Conservation (phyloP, 2,113 vertebrate species). For the Dromiciops gliroides region DNA sequence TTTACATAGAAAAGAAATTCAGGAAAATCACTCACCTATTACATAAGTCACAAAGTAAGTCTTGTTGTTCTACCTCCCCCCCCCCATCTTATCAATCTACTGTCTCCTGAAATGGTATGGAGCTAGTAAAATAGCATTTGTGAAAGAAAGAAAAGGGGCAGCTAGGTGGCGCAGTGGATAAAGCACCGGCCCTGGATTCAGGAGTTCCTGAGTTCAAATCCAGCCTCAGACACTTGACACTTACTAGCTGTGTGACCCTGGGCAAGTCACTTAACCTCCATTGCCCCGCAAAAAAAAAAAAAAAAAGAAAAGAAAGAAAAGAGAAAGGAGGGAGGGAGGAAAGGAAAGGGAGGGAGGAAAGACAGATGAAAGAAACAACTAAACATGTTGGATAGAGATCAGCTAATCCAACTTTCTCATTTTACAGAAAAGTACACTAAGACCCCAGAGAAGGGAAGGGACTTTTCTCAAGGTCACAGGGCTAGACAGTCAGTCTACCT, state of each 20-base stretch:
- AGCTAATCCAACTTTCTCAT: background rate
- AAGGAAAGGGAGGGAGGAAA: no score
- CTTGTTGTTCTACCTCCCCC: no score
- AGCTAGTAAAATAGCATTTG: background rate
- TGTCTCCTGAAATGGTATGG: background rate
- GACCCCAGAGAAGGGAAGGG: background rate
- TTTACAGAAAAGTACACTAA: background rate
- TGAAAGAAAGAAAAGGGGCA: background rate
- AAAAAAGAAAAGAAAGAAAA: no score
- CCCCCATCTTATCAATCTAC: background rate
- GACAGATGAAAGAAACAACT: background rate
- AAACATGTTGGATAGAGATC: background rate
- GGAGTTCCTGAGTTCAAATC: no score
- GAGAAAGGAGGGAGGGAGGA: no score
- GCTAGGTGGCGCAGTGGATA: no score
- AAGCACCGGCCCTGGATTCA: no score
- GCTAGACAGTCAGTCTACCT: background rate
- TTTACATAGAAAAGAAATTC: background rate
- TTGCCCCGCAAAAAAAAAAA: no score
- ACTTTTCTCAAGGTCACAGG: background rate
- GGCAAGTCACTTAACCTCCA: no score
- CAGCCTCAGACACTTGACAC: no score
- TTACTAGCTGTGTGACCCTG: no score
- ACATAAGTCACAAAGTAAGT: background rate
- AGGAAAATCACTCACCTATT: background rate